Conservation (phyloP, 1,140 invertebrate genomes). For the Oreohelix idahoensis region DNA sequence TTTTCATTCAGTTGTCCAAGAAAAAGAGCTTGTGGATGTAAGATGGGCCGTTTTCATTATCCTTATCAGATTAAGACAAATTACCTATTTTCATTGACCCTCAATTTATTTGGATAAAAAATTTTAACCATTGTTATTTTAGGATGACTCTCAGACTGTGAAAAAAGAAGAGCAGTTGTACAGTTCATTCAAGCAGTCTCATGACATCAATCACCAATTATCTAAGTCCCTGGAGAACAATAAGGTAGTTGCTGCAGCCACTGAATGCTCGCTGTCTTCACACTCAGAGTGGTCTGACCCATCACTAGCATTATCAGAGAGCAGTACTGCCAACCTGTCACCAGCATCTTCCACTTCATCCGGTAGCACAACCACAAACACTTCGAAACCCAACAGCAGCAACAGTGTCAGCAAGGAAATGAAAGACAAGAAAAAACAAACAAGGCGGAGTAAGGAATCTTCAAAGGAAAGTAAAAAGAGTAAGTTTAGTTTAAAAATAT, state of each 20-base stretch:
- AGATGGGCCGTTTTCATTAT: too few relatives aligned
- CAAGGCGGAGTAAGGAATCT: slow-evolving; percentile 39
- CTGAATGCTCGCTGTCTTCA: slow-evolving; percentile 6
- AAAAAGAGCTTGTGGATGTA: too few relatives aligned
- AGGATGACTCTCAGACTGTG: slow-evolving; percentile 8
- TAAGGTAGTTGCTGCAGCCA: background rate
- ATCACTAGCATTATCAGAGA: slow-evolving; percentile 38
- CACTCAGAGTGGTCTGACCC: slow-evolving; percentile 11
- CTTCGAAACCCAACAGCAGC: background rate
- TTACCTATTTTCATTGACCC: too few relatives aligned
- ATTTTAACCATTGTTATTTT: too few relatives aligned
- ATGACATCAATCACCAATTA: slow-evolving; percentile 32
- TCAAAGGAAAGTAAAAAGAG: slow-evolving; percentile 43
- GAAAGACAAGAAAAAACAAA: slow-evolving; percentile 47
- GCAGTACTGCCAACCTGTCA: slow-evolving; percentile 29
- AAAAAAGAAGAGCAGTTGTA: slow-evolving; percentile 17
- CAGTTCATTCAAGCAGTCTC: slow-evolving; percentile 38
- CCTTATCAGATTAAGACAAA: too few relatives aligned
- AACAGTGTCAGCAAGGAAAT: background rate
- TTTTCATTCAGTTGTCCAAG: too few relatives aligned
- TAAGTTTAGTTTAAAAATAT: too few relatives aligned
- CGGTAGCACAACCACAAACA: background rate
- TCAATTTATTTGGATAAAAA: too few relatives aligned
- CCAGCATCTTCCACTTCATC: slow-evolving; percentile 31
- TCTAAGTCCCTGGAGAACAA: slow-evolving; percentile 29